Conservation (phyloP, 2,797 vertebrate genomes). For the Rhinatrema bivittatum region DNA sequence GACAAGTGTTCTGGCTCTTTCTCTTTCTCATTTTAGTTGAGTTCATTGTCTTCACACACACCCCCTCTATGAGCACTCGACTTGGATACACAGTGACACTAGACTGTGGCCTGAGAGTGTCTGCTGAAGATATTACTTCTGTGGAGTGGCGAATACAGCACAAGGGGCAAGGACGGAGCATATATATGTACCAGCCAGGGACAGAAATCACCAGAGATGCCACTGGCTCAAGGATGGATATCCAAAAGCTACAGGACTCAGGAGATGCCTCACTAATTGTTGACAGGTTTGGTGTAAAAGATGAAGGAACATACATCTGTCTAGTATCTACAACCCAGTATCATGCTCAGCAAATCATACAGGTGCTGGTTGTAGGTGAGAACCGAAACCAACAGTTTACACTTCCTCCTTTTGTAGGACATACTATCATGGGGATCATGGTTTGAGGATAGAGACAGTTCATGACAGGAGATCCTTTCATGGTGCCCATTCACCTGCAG, state of each 20-base stretch:
- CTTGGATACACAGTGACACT: slow-evolving; percentile 54
- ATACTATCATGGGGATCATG: too few species aligned
- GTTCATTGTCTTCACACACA: slow-evolving; percentile 65
- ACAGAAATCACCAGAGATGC: slow-evolving; percentile 21
- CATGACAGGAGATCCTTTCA: neutral
- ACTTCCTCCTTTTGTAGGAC: too few species aligned
- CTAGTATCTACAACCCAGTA: slow-evolving; percentile 48
- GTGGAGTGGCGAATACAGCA: slow-evolving; percentile 77
- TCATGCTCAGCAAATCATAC: slow-evolving; percentile 64
- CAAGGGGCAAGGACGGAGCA: slow-evolving; percentile 55
- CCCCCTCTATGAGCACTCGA: slow-evolving; percentile 35
- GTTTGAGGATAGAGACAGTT: neutral
- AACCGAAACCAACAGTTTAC: neutral
- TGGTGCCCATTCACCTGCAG: too few species aligned
- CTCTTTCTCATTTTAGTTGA: too few species aligned
- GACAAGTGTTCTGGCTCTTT: too few species aligned
- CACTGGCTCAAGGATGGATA: slow-evolving; percentile 26
- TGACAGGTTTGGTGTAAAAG: slow-evolving; percentile 44
- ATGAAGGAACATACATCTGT: slow-evolving; percentile 75
- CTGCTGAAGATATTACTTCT: slow-evolving; percentile 33
- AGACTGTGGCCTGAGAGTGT: slow-evolving; percentile 65
- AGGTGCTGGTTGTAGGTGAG: slow-evolving; percentile 59
- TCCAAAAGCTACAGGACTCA: slow-evolving; percentile 26
- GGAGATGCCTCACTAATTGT: slow-evolving; percentile 62
- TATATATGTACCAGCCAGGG: slow-evolving; percentile 24